These are phyloP conservation scores for Drosophila macrothrix DNA, from an alignment of 2,888 invertebrate species.

Conservation along the genomic window DNA sequence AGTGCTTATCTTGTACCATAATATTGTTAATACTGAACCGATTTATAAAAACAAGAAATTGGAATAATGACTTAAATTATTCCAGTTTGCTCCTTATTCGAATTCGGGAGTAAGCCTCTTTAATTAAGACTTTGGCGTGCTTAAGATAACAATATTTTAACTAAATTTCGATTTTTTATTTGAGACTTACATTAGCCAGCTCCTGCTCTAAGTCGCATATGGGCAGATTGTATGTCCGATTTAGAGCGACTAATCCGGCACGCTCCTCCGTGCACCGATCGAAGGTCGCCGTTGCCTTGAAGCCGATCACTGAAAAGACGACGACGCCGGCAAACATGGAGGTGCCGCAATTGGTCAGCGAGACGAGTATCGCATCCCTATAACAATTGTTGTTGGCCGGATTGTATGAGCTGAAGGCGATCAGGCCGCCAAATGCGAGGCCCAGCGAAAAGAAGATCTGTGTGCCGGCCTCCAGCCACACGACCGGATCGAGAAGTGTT, in stretches of 20 bases:
- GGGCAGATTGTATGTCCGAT: constrained; percentile 89
- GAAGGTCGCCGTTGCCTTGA: constrained; percentile 88
- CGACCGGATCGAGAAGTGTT: constrained; percentile 95
- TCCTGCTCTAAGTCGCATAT: constrained; percentile 94
- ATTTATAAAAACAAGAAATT: background rate
- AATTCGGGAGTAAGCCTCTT: background rate
- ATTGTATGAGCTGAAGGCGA: constrained; percentile 97
- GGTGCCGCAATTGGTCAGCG: constrained; percentile 96
- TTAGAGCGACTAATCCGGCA: constrained; percentile 86
- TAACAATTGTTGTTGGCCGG: constrained; percentile 98
- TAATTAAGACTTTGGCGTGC: background rate
- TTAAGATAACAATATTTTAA: background rate
- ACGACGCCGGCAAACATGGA: constrained; percentile 99
- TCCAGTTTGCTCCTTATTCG: background rate
- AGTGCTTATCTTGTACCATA: background rate
- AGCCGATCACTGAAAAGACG: constrained; percentile 97
- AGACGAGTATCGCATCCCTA: constrained; percentile 96
- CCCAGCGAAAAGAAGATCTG: constrained; percentile 99
- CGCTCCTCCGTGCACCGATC: constrained; percentile 83
- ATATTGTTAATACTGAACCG: background rate
- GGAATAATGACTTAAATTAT: background rate
- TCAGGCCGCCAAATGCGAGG: constrained; percentile 97
- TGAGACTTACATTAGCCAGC: constrained; percentile 92
- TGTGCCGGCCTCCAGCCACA: constrained; percentile 98
- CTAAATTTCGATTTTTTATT: background rate